Evolutionary conservation across 2,113 vertebrate genomes (phyloP).

Genomic region (Enhydra lutris): DNA sequence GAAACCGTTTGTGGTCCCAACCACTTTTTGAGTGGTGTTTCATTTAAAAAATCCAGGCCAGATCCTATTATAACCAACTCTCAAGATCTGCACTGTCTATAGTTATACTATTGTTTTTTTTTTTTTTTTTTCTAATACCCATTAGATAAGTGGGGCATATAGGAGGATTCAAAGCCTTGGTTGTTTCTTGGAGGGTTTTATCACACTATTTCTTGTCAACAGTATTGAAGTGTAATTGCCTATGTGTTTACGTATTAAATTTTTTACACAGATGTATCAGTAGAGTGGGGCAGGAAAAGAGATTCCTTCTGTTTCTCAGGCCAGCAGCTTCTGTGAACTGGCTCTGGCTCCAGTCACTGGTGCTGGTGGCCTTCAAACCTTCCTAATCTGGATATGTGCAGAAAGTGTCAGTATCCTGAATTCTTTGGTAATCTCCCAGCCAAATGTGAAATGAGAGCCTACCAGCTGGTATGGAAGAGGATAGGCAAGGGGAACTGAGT

Average conservation of each 20-base stretch:
- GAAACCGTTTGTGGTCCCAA: neutral
- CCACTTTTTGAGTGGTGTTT: neutral
- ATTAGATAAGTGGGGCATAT: neutral
- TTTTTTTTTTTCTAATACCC: neutral
- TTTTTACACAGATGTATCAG: neutral
- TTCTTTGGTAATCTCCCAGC: neutral
- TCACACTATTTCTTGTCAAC: neutral
- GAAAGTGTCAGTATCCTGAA: neutral
- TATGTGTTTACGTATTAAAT: neutral
- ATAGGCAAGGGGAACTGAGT: neutral
- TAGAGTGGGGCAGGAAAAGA: neutral
- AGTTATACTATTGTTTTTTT: neutral
- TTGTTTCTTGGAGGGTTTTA: neutral
- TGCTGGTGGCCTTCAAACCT: neutral
- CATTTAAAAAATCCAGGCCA: constrained; percentile 15
- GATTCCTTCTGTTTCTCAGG: neutral
- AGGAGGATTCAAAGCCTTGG: neutral
- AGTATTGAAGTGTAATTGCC: neutral
- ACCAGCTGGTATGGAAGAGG: neutral
- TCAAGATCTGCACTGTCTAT: neutral
- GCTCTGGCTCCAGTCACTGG: neutral
- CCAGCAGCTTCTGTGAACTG: neutral
- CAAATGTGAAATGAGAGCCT: neutral
- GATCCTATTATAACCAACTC: neutral
- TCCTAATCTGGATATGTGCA: neutral